Conservation (phyloP, 2,888 invertebrate species). For the Cataglyphis rosenhaueri region DNA sequence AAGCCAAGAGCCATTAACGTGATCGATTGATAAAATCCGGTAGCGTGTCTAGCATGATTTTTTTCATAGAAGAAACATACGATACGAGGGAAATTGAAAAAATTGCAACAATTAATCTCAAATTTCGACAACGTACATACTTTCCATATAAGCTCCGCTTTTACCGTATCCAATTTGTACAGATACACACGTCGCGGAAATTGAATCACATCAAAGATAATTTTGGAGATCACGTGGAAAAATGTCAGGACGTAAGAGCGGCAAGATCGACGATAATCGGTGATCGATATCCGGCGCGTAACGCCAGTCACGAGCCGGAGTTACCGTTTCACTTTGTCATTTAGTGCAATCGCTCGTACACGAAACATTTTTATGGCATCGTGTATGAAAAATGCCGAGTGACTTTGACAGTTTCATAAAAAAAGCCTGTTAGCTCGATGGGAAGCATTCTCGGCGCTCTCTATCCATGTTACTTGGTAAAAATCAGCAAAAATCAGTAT, state of each 20-base stretch:
- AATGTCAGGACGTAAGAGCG: slow-evolving; percentile 23
- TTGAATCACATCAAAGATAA: slow-evolving; percentile 33
- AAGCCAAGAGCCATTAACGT: slow-evolving; percentile 51
- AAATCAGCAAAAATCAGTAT: slow-evolving; percentile 24
- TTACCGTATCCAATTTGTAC: neutral
- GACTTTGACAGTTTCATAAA: slow-evolving; percentile 52
- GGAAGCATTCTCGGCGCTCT: slow-evolving; percentile 22
- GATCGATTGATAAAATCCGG: slow-evolving; percentile 58
- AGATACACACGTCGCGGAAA: slow-evolving; percentile 10
- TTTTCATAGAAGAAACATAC: slow-evolving; percentile 7
- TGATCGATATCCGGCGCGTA: slow-evolving; percentile 37
- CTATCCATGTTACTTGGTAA: slow-evolving; percentile 29
- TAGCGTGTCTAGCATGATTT: neutral
- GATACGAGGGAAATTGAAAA: slow-evolving; percentile 59
- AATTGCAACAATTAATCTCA: slow-evolving; percentile 61
- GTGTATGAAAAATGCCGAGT: slow-evolving; percentile 45
- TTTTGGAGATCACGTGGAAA: slow-evolving; percentile 34
- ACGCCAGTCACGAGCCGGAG: slow-evolving; percentile 13
- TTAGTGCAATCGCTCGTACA: slow-evolving; percentile 50
- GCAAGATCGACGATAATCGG: slow-evolving; percentile 35
- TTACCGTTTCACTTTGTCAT: slow-evolving; percentile 51
- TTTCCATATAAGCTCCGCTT: neutral
- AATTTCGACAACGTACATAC: neutral
- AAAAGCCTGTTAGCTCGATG: slow-evolving; percentile 31
- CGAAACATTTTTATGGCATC: slow-evolving; percentile 45